A percentile compares a stretch with the other conserved stretches of the same genome.
Conservation (phyloP, 92 coral and sea anemone genomes). For the Bergia sp. region DNA sequence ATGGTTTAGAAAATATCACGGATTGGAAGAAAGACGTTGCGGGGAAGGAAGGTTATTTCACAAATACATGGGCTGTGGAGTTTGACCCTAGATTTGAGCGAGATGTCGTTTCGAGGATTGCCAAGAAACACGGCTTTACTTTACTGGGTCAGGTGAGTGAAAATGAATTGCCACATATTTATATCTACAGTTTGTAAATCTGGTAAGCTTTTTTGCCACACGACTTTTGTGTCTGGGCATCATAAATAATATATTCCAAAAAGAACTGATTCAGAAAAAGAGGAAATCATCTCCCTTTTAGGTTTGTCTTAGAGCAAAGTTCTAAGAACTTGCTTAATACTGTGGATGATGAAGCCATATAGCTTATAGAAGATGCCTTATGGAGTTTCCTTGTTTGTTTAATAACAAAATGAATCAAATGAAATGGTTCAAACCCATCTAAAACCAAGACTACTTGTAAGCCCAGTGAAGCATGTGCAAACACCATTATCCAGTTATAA, state of each 20-base stretch:
- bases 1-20: conserved; percentile 44
- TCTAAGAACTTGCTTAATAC: neutral
- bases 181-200: neutral
- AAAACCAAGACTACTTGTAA: neutral
- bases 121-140: conserved; percentile 89
- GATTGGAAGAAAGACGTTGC: conserved; percentile 85
- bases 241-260: conserved; percentile 22
- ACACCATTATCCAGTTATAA: conserved; percentile 2
- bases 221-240: neutral
- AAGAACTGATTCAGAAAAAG: conserved; percentile 18
- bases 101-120: conserved; percentile 70
- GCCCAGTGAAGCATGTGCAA: neutral
- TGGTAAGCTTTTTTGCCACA: neutral
- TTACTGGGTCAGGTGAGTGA: conserved; percentile 89
- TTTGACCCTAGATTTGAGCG: conserved; percentile 84
- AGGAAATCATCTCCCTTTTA: neutral
- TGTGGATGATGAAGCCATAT: neutral
- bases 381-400: neutral
- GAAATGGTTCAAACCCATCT: conserved; percentile 11
- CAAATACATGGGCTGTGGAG: conserved; percentile 99
- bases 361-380: neutral
- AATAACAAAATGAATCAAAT: neutral
- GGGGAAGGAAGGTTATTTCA: conserved; percentile 92
- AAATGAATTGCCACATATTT: neutral
- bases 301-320: neutral